These are phyloP conservation scores for Pristionchus arcanus DNA, from an alignment of 2,888 invertebrate genomes.

Conservation along the genomic window DNA sequence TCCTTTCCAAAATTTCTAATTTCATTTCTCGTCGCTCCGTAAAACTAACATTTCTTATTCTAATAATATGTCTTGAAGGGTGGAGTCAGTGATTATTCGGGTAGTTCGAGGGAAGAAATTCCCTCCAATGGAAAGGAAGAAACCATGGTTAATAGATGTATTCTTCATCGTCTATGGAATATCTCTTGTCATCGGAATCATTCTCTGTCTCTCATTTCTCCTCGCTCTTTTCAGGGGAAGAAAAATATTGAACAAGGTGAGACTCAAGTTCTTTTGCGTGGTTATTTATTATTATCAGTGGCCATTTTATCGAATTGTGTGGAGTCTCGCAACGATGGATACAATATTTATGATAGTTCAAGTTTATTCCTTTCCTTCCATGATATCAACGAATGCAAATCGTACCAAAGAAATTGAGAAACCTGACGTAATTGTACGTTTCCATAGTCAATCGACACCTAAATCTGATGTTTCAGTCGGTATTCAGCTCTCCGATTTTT, in stretches of 20 bases:
- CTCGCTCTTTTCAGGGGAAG: not conserved
- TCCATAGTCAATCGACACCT: not conserved
- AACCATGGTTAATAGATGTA: not conserved
- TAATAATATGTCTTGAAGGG: not conserved
- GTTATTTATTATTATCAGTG: not conserved
- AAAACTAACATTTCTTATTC: not conserved
- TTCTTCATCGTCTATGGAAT: not conserved
- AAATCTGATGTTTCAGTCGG: not conserved
- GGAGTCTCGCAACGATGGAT: not conserved
- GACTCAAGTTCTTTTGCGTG: not conserved
- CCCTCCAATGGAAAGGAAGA: not conserved
- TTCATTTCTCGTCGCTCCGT: not conserved
- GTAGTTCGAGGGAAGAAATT: not conserved
- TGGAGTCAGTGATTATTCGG: not conserved
- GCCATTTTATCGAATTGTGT: not conserved
- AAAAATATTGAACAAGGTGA: not conserved
- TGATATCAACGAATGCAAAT: not conserved
- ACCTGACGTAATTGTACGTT: not conserved
- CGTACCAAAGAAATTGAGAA: not conserved
- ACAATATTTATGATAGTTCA: constrained; percentile 2
- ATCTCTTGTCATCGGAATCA: not conserved
- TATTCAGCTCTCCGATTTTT: not conserved
- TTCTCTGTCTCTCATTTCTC: not conserved
- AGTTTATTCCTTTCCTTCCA: not conserved
- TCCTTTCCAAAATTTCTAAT: not conserved